phyloP scores from a whole-genome alignment of 2,797 vertebrate species.

The Tauraco hartlaubi region DNA sequence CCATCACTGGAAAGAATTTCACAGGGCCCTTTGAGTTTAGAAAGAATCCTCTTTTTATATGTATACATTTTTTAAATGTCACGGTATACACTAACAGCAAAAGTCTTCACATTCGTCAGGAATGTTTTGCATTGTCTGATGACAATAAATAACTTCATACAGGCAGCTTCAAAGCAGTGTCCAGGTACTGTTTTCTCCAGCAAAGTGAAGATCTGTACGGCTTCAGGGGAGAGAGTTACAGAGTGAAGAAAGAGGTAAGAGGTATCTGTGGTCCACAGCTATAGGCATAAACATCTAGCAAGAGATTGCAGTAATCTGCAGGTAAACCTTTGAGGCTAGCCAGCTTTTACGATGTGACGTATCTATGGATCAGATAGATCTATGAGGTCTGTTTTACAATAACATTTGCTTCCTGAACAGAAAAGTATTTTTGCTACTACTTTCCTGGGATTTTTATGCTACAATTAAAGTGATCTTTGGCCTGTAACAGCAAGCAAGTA shows the following conservation, averaged over 20 bases:
- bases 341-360: neutral
- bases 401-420: neutral
- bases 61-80: neutral
- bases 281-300: neutral
- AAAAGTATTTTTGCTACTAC: neutral
- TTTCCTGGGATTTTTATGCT: neutral
- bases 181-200: neutral
- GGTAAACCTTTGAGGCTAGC: rapidly evolving
- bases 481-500: neutral
- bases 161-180: neutral
- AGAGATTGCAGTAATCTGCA: rapidly evolving
- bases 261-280: neutral
- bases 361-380: neutral
- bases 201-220: rapidly evolving
- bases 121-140: neutral
- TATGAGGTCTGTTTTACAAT: neutral
- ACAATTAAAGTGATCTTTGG: neutral
- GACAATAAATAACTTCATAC: neutral
- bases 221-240: neutral
- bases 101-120: neutral
- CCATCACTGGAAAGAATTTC: neutral
- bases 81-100: neutral
- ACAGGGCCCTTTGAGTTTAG: neutral
- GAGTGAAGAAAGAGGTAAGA: neutral
- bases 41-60: neutral